phyloP scores from a whole-genome alignment of 2,888 invertebrate species.

The Leistus spinibarbis region DNA sequence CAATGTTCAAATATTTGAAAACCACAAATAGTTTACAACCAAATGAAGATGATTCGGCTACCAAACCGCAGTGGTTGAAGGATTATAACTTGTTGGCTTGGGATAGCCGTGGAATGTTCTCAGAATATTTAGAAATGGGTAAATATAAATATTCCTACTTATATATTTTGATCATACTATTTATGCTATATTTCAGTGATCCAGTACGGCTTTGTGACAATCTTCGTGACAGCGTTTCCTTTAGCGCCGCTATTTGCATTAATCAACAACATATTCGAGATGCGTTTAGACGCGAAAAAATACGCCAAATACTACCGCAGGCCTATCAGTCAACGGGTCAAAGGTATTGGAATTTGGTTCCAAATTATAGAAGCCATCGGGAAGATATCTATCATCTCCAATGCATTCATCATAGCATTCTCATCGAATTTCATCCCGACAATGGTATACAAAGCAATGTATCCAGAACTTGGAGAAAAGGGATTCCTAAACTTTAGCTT shows the following conservation, averaged over 20 bases:
- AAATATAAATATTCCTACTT: conserved; percentile 40
- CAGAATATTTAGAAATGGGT: conserved; percentile 89
- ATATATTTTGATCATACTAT: background rate
- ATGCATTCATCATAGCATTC: conserved; percentile 79
- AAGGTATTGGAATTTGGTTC: conserved; percentile 81
- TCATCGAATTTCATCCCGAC: conserved; percentile 84
- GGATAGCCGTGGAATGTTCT: conserved; percentile 72
- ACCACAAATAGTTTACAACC: conserved; percentile 34
- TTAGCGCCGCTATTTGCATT: conserved; percentile 82
- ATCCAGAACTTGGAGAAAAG: conserved; percentile 58
- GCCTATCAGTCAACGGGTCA: conserved; percentile 74
- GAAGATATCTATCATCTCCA: conserved; percentile 76
- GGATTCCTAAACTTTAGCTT: conserved; percentile 75
- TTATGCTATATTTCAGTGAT: conserved; percentile 64
- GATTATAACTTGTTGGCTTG: conserved; percentile 72
- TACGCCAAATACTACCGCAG: conserved; percentile 74
- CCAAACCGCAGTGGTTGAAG: conserved; percentile 60
- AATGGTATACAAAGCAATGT: conserved; percentile 69
- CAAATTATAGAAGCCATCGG: conserved; percentile 75
- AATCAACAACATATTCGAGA: conserved; percentile 82
- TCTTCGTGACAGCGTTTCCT: conserved; percentile 87
- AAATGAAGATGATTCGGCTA: conserved; percentile 42
- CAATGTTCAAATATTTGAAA: conserved; percentile 65
- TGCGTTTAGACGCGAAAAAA: conserved; percentile 82
- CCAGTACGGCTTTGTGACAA: conserved; percentile 85